A percentile compares a stretch with the other conserved stretches of the same genome.
Conservation (phyloP, 2,113 vertebrate species). For the Gymnocephalus cernua region DNA sequence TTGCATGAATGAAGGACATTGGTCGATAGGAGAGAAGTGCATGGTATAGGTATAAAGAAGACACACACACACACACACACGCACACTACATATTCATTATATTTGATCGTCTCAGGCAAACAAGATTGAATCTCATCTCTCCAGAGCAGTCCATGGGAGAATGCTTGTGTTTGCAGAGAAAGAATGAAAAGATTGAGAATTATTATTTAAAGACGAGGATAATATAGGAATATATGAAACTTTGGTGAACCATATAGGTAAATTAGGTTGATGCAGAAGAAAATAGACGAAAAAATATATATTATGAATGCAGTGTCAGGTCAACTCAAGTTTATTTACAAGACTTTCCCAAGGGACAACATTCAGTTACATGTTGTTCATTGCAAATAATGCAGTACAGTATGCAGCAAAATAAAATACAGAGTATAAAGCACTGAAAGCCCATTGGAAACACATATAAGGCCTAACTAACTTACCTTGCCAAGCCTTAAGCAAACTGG, state of each 20-base stretch:
- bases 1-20: constrained; percentile 74
- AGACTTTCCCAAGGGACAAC: constrained; percentile 21
- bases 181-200: not conserved
- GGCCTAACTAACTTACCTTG: constrained; percentile 3
- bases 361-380: constrained; percentile 6
- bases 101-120: constrained; percentile 20
- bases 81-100: constrained; percentile 33
- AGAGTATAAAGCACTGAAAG: not conserved
- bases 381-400: not conserved
- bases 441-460: not conserved
- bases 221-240: not conserved
- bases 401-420: constrained; percentile 4
- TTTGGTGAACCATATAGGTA: not conserved
- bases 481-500: constrained; percentile 10
- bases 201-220: constrained; percentile 14
- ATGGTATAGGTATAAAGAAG: constrained; percentile 39
- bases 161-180: constrained; percentile 24
- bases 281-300: not conserved
- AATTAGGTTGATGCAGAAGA: not conserved
- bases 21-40: constrained; percentile 60
- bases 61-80: constrained; percentile 14
- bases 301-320: constrained; percentile 14
- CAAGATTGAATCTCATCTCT: constrained; percentile 11
- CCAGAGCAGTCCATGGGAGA: not conserved
- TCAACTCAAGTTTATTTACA: constrained; percentile 21